Evolutionary conservation across 2,888 invertebrate genomes (phyloP).

Genomic region (Scaptomyza polygonia): DNA sequence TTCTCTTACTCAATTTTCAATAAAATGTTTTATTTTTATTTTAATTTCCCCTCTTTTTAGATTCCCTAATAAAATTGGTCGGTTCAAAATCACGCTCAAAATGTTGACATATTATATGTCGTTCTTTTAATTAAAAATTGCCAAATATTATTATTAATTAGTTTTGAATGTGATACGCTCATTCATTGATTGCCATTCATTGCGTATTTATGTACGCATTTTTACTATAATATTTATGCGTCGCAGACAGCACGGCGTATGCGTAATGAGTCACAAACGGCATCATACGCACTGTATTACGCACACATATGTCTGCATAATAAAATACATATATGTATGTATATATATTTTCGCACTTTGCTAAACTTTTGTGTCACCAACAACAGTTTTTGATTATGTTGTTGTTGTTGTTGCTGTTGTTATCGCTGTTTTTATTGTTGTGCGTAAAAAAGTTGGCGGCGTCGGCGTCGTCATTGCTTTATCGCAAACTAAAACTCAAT

Average conservation of each 20-base stretch:
- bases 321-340: too few relatives aligned
- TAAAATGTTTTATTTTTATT: too few relatives aligned
- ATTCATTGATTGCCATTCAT: slow-evolving; percentile 25
- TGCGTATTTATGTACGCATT: slow-evolving; percentile 4
- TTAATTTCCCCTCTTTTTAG: too few relatives aligned
- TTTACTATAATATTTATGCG: slow-evolving; percentile 18
- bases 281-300: slow-evolving; percentile 43
- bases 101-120: background rate
- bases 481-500: slow-evolving; percentile 62
- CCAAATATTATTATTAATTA: slow-evolving; percentile 1
- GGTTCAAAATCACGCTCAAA: background rate
- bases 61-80: too few relatives aligned
- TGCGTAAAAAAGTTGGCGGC: slow-evolving; percentile 50
- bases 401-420: slow-evolving; percentile 7
- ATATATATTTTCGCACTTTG: slow-evolving; percentile 60
- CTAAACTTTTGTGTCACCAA: slow-evolving; percentile 31
- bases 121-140: too few relatives aligned
- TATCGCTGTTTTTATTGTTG: background rate
- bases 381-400: slow-evolving; percentile 4
- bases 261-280: slow-evolving; percentile 45
- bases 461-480: slow-evolving; percentile 25
- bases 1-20: background rate
- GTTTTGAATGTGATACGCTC: slow-evolving; percentile 14
- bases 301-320: too few relatives aligned
- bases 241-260: slow-evolving; percentile 68